phyloP scores from a whole-genome alignment of 1,140 invertebrate genomes.

The Lanistes nyassanus region DNA sequence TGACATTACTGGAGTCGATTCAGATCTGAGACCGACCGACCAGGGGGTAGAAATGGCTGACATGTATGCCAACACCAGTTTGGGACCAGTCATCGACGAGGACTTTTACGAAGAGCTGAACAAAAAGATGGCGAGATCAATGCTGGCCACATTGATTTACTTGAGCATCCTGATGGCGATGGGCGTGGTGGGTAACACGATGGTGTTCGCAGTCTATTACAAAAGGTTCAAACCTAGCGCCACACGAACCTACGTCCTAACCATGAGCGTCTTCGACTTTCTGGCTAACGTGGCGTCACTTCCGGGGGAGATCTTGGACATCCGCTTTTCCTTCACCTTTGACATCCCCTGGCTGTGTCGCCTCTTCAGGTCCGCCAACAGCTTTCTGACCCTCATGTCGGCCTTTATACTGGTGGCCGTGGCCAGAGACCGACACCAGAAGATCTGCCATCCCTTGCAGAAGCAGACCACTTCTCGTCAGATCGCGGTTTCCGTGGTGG shows the following conservation, averaged over 20 bases:
- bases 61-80: no score
- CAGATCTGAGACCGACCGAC: no score
- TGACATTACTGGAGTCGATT: no score
- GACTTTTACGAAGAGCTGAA: neutral
- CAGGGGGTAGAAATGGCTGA: no score
- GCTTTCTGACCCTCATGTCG: conserved; percentile 28
- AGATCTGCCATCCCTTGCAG: conserved; percentile 37
- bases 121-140: conserved; percentile 14
- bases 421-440: conserved; percentile 35
- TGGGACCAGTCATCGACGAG: neutral
- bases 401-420: conserved; percentile 38
- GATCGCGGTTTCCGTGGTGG: neutral
- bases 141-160: conserved; percentile 39
- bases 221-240: conserved; percentile 40
- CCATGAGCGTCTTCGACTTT: conserved; percentile 43
- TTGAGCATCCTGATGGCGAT: conserved; percentile 36
- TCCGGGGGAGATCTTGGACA: conserved; percentile 38
- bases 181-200: conserved; percentile 42
- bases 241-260: conserved; percentile 39
- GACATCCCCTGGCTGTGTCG: conserved; percentile 23
- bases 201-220: conserved; percentile 42
- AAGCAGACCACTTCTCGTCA: neutral
- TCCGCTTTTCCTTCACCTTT: conserved; percentile 29
- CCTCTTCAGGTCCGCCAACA: conserved; percentile 29
- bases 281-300: conserved; percentile 36